Conservation (phyloP, 2,797 vertebrate genomes). For the Phalloptychus januarius region DNA sequence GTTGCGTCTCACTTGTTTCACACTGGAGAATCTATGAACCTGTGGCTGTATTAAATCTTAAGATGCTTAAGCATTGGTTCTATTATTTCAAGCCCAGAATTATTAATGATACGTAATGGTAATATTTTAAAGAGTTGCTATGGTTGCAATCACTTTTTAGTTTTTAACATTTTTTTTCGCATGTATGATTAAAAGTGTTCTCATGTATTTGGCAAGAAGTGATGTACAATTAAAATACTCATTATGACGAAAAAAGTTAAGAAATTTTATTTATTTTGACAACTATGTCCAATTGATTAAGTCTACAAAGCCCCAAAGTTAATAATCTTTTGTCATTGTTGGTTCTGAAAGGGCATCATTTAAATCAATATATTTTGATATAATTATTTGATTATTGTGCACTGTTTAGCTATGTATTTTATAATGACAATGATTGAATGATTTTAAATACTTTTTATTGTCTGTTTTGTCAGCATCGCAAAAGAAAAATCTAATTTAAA, state of each 20-base stretch:
- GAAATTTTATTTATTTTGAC: background rate
- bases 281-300: background rate
- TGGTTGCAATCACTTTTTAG: background rate
- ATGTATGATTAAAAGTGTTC: background rate
- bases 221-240: background rate
- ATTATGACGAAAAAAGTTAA: background rate
- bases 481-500: background rate
- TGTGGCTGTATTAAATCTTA: background rate
- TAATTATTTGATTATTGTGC: background rate
- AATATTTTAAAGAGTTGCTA: background rate
- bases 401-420: background rate
- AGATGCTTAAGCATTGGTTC: background rate
- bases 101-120: background rate
- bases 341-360: background rate
- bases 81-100: background rate
- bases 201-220: background rate
- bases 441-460: background rate
- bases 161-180: background rate
- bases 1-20: background rate
- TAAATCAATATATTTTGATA: background rate
- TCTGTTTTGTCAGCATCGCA: background rate
- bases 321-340: background rate
- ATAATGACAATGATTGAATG: background rate
- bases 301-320: background rate
- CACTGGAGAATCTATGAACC: background rate